Percentiles rank a stretch among this genome's conserved stretches.
Conservation (phyloP, 2,113 vertebrate species). For the Odontesthes bonariensis region DNA sequence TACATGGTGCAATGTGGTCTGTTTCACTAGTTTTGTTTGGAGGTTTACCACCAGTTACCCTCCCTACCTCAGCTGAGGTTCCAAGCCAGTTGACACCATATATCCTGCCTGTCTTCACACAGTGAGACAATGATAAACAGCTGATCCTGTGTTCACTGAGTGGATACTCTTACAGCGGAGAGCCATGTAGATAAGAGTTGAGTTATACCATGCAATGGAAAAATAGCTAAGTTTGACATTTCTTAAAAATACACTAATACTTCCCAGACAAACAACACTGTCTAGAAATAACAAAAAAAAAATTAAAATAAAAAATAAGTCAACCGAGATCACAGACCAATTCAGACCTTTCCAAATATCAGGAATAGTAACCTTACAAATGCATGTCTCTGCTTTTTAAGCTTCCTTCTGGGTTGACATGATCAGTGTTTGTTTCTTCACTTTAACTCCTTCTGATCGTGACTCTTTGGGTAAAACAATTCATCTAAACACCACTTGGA, state of each 20-base stretch:
- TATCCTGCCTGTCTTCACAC: no score
- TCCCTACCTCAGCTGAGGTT: no score
- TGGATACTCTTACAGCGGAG: background rate
- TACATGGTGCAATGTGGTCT: background rate
- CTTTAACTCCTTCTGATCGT: background rate
- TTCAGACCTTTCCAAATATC: background rate
- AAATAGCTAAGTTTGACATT: background rate
- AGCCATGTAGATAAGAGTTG: background rate
- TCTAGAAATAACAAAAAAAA: background rate
- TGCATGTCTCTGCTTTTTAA: background rate
- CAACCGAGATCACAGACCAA: background rate
- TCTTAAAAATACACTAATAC: background rate
- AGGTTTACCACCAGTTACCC: no score
- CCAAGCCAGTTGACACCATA: no score
- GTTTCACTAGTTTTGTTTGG: no score
- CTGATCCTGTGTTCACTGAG: background rate
- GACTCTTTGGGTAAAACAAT: slow-evolving; percentile 4
- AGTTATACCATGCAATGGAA: slow-evolving; percentile 3
- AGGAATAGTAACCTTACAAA: background rate
- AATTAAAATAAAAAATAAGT: no score
- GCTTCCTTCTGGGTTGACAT: background rate
- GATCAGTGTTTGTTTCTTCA: slow-evolving; percentile 9
- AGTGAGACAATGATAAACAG: background rate
- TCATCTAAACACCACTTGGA: slow-evolving; percentile 3
- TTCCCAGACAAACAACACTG: background rate